Conservation (phyloP, 2,113 vertebrate species). For the Oreotrochilus melanogaster region DNA sequence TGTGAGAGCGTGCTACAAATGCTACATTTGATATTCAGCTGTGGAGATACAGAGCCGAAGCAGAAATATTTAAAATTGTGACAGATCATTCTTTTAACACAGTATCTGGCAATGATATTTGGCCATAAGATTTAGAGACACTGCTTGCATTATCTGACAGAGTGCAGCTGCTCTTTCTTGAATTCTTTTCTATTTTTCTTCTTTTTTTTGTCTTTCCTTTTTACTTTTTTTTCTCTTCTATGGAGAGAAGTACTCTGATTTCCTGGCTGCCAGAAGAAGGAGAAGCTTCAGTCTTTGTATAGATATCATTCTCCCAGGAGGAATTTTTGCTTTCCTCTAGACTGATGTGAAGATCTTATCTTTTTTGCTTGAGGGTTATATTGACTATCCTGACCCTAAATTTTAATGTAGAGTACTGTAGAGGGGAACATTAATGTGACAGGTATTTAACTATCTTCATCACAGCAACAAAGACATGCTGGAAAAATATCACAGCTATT, state of each 20-base stretch:
- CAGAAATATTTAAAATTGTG: not conserved
- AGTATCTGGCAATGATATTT: not conserved
- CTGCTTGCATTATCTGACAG: not conserved
- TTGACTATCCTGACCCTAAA: not conserved
- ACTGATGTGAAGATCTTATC: not conserved
- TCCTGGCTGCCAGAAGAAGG: not conserved
- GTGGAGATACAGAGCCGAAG: not conserved
- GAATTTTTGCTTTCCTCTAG: not conserved
- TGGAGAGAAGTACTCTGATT: not conserved
- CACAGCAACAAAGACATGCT: not conserved
- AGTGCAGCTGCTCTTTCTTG: not conserved
- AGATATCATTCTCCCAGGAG: not conserved
- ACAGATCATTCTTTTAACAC: not conserved
- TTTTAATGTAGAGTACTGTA: not conserved
- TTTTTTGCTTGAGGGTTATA: not conserved
- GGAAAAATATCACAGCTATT: not conserved
- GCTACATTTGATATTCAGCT: not conserved
- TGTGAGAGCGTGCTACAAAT: not conserved
- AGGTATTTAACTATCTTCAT: not conserved
- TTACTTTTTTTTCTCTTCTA: not conserved
- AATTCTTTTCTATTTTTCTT: not conserved
- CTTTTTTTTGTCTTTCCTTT: not conserved
- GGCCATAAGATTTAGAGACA: not conserved
- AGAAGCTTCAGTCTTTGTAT: not conserved
- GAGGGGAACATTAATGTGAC: not conserved